Conservation (phyloP, 2,113 vertebrate genomes). For the Rafetus swinhoei region DNA sequence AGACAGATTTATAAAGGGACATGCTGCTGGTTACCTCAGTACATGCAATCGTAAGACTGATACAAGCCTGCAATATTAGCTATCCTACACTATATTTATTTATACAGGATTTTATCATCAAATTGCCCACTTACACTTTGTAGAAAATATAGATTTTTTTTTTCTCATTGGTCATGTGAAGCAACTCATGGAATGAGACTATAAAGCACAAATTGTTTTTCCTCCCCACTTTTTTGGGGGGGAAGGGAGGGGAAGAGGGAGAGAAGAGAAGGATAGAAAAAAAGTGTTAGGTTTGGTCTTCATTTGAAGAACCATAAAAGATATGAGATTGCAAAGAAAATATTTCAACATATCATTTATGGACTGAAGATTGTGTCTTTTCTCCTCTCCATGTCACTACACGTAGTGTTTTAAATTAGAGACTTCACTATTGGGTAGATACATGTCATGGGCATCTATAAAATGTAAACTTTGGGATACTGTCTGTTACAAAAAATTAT, state of each 20-base stretch:
- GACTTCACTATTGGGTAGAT: background rate
- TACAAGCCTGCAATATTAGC: background rate
- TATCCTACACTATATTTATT: background rate
- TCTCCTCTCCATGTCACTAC: background rate
- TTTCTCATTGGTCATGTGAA: too few relatives aligned
- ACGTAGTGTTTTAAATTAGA: background rate
- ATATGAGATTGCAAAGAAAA: background rate
- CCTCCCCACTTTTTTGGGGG: background rate
- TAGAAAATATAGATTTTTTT: too few relatives aligned
- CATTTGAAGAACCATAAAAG: background rate
- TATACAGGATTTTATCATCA: background rate
- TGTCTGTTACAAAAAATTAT: background rate
- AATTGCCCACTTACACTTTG: background rate
- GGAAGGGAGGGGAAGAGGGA: background rate
- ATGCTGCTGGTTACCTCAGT: background rate
- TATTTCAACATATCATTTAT: background rate
- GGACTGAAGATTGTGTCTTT: background rate
- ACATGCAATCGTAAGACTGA: background rate
- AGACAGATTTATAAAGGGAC: constrained; percentile 24
- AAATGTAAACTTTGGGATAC: background rate
- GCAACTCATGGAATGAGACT: background rate
- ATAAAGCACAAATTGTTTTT: background rate
- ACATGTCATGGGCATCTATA: background rate
- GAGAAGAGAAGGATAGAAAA: background rate
- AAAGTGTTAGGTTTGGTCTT: background rate